Percentiles rank a stretch among this genome's conserved stretches.
Conservation (phyloP, 2,113 vertebrate species). For the Nymphicus hollandicus region DNA sequence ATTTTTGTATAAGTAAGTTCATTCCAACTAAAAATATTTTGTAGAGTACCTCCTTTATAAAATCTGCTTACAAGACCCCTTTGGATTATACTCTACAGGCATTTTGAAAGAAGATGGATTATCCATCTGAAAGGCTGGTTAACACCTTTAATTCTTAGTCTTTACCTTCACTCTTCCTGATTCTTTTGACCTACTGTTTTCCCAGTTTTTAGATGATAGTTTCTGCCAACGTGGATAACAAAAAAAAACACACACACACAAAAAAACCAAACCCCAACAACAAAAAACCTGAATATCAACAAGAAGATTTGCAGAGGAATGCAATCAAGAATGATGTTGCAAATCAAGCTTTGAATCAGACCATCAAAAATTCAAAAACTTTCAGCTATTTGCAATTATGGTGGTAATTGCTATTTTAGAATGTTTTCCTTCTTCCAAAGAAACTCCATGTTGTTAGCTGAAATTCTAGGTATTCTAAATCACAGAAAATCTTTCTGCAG, state of each 20-base stretch:
- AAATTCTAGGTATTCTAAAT: constrained; percentile 75
- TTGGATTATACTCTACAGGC: background rate
- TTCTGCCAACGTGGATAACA: constrained; percentile 14
- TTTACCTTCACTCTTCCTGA: background rate
- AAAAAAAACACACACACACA: background rate
- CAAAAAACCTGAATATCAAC: constrained; percentile 31
- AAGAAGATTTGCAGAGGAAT: constrained; percentile 58
- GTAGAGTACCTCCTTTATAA: background rate
- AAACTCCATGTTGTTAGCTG: constrained; percentile 65
- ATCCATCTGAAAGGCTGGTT: background rate
- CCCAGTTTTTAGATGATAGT: background rate
- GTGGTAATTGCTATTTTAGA: constrained; percentile 79
- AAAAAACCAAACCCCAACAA: background rate
- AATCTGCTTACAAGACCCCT: background rate
- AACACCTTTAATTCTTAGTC: background rate
- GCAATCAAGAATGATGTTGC: constrained; percentile 73
- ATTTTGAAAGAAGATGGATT: background rate
- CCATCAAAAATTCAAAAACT: constrained; percentile 72
- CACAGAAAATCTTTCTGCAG: constrained; percentile 66
- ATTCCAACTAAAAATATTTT: background rate
- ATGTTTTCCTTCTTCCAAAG: constrained; percentile 73
- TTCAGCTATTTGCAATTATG: constrained; percentile 73
- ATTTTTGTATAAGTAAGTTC: background rate
- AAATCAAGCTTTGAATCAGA: constrained; percentile 77
- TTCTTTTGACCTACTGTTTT: background rate